A percentile compares a stretch with the other conserved stretches of the same genome.
These are phyloP conservation scores for Resseliella maxima DNA, from an alignment of 2,888 invertebrate species.

Conservation along the genomic window DNA sequence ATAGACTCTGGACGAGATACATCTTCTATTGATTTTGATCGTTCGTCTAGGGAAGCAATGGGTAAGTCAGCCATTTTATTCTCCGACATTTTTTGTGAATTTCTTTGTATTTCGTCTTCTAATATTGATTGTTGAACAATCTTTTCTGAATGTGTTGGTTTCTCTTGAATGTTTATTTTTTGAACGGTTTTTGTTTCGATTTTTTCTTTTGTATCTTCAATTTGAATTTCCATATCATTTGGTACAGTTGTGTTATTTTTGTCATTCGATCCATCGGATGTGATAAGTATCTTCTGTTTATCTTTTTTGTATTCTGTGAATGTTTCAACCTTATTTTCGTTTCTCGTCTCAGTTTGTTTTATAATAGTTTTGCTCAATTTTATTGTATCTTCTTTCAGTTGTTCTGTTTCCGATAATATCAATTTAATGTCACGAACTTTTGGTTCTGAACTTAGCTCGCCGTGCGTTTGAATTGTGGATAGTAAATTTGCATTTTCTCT, in stretches of 20 bases:
- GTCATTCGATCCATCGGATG: not conserved
- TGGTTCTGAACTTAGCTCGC: not conserved
- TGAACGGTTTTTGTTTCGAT: not conserved
- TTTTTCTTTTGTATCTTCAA: constrained; percentile 1
- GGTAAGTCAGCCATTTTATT: no score
- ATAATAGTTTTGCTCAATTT: not conserved
- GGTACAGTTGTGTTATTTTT: not conserved
- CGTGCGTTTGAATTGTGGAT: not conserved
- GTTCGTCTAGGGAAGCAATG: no score
- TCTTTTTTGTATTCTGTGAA: constrained; percentile 2
- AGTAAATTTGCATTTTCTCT: not conserved
- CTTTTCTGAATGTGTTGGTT: not conserved
- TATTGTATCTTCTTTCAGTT: not conserved
- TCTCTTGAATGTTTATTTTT: not conserved
- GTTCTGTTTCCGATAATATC: not conserved
- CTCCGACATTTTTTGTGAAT: no score
- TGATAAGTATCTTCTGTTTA: not conserved
- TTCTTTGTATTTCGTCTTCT: no score
- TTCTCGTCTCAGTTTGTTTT: not conserved
- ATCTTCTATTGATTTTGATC: no score
- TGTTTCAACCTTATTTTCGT: not conserved
- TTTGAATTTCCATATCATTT: not conserved
- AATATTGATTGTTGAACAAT: no score
- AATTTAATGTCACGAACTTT: not conserved
- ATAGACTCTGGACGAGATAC: no score